These are phyloP conservation scores for Sprattus sprattus DNA, from an alignment of 2,113 vertebrate species.

Conservation along the genomic window DNA sequence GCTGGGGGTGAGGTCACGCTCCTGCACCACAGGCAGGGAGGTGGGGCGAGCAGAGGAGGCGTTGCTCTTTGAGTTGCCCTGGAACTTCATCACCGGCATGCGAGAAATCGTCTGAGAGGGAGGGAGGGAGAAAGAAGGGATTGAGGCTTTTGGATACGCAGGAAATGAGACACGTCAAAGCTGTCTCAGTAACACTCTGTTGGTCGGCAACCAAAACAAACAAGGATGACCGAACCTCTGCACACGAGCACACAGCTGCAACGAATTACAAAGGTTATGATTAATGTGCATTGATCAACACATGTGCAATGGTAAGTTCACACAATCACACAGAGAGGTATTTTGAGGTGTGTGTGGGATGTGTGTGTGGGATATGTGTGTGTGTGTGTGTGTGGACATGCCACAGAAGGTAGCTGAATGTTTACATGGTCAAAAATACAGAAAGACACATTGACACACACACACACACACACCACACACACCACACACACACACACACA, in stretches of 20 bases:
- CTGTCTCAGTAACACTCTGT: neutral
- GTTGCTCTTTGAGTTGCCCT: constrained; percentile 73
- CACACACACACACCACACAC: neutral
- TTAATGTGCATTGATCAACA: no score
- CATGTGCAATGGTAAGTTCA: neutral
- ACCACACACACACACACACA: neutral
- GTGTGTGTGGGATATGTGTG: neutral
- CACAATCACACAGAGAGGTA: neutral
- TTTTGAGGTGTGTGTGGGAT: neutral
- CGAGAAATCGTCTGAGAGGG: constrained; percentile 78
- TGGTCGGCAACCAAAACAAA: no score
- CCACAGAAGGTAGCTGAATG: neutral
- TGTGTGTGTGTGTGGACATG: neutral
- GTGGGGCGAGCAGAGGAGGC: constrained; percentile 40
- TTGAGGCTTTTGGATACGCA: no score
- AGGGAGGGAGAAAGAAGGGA: no score
- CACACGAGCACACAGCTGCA: no score
- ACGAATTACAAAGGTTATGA: no score
- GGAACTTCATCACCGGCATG: constrained; percentile 89
- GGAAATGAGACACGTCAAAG: neutral
- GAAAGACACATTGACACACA: neutral
- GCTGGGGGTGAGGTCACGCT: constrained; percentile 81
- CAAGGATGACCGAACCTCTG: no score
- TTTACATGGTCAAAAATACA: neutral
- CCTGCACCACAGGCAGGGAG: constrained; percentile 66